Base-by-base conservation (phyloP, 2,113 vertebrate species). In the Tretioscincus oriximinensis region DNA sequence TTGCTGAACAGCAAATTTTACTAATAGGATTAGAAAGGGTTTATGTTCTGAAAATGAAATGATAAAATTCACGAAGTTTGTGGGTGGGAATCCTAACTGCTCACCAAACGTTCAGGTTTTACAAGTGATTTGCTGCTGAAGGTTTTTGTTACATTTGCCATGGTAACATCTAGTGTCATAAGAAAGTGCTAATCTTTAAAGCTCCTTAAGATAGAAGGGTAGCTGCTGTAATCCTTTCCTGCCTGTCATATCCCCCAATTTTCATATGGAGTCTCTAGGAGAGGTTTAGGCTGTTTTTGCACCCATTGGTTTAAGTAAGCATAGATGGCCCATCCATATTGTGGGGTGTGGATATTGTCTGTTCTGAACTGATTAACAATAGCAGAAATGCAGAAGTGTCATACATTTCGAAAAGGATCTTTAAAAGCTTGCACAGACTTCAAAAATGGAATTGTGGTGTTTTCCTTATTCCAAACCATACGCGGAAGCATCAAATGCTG, bases 1-100 rank as follows among this genome's bases (percentile, higher is more conserved):
- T 31, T 76, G 81, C 78, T 83, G 76, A 68, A 73, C 77, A 89
- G 29, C 58, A 81, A 81, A 72, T 87, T 49, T 81, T 85, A 70
- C 18, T 84, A 83, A 77, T 65, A 74, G 11, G 51, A 49, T 81
- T 76, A 69, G 61, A 58, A 83, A 88, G 82, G 16, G 81, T 47
- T 88, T 77, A 66, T 22, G 12, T 67, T 26, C 64, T 63, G 72
- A 76, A 84, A 85, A 67, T 66, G 11, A 76, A 86, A 70, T 28
- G 73, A 60, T 81, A 87, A 83, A 54, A 61, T 5, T 45, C 71
- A 26, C 49, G 60, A 2, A 6, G 65, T 75, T 41, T 77, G 76
- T 4, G n/a, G 65, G 29, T 29, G 29, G 29, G 5, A 67, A 22
- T 60, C 9, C 21, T 9, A 73, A 78, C 28, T 6, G 26, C 24